These are phyloP conservation scores for Cheiracanthium punctorium DNA, from an alignment of 2,888 invertebrate species.

Conservation along the genomic window DNA sequence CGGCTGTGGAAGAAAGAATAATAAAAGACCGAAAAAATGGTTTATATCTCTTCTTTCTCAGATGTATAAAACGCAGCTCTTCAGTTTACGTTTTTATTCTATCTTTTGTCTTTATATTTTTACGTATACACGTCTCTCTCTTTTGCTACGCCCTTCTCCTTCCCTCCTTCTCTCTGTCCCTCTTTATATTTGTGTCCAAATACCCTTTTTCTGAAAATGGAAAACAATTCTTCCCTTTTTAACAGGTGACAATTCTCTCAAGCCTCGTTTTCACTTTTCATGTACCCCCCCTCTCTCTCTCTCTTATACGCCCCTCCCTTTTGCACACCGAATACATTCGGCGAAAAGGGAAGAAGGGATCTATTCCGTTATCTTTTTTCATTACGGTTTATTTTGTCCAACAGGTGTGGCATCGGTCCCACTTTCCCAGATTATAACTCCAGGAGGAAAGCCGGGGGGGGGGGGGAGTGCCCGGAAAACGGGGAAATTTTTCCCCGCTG, in stretches of 20 bases:
- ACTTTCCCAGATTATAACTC: conserved; percentile 35
- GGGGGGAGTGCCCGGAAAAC: neutral
- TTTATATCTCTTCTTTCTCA: neutral
- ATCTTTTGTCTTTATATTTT: neutral
- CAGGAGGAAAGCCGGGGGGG: too few relatives aligned
- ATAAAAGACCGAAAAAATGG: neutral
- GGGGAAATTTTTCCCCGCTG: neutral
- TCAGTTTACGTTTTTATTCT: conserved; percentile 4
- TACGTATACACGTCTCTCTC: neutral
- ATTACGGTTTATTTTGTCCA: conserved; percentile 14
- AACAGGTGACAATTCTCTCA: conserved; percentile 51
- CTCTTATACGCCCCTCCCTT: neutral
- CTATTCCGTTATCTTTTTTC: conserved; percentile 23
- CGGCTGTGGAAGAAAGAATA: neutral
- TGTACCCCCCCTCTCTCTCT: neutral
- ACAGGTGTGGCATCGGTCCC: conserved; percentile 6
- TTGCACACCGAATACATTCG: conserved; percentile 11
- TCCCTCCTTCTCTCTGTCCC: neutral
- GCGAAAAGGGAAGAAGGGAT: neutral
- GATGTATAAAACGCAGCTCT: neutral
- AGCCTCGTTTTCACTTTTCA: conserved; percentile 39
- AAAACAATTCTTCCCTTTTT: conserved; percentile 49
- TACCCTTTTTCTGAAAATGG: conserved; percentile 31
- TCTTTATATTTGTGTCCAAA: conserved; percentile 14
- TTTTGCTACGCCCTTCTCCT: neutral